phyloP scores from a whole-genome alignment of 2,113 vertebrate genomes.

The Enhydra lutris region DNA sequence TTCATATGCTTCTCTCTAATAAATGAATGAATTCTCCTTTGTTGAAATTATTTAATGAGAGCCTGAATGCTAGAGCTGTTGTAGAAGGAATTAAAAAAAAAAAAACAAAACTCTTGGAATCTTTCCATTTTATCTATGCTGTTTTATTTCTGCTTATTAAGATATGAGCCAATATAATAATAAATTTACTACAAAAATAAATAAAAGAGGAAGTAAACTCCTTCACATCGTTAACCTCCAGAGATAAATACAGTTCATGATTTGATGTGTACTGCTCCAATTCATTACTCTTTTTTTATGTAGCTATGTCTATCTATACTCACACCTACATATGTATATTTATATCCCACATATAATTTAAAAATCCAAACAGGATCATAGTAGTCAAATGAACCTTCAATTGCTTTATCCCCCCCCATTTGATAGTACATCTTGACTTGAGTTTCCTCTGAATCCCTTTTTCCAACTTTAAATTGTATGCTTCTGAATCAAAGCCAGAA shows the following conservation, averaged over 20 bases:
- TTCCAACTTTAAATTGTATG: neutral
- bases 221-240: neutral
- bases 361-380: slow-evolving; percentile 31
- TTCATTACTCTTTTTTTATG: slow-evolving; percentile 35
- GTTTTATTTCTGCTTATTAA: neutral
- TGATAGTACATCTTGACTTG: slow-evolving; percentile 30
- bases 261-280: neutral
- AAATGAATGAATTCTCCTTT: neutral
- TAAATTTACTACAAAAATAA: slow-evolving; percentile 16
- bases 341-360: slow-evolving; percentile 25
- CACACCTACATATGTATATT: slow-evolving; percentile 35
- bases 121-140: slow-evolving; percentile 12
- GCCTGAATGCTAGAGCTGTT: neutral
- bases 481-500: slow-evolving; percentile 32
- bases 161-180: slow-evolving; percentile 25
- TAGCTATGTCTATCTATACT: slow-evolving; percentile 6
- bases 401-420: neutral
- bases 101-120: neutral
- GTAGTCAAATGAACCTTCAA: slow-evolving; percentile 31
- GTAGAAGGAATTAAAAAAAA: slow-evolving; percentile 4
- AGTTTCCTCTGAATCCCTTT: slow-evolving; percentile 5
- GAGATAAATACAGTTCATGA: neutral
- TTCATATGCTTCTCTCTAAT: neutral
- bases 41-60: neutral
- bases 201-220: slow-evolving; percentile 44